These are phyloP conservation scores for Petrolisthes manimaculis DNA, from an alignment of 2,888 invertebrate species.

Conservation along the genomic window DNA sequence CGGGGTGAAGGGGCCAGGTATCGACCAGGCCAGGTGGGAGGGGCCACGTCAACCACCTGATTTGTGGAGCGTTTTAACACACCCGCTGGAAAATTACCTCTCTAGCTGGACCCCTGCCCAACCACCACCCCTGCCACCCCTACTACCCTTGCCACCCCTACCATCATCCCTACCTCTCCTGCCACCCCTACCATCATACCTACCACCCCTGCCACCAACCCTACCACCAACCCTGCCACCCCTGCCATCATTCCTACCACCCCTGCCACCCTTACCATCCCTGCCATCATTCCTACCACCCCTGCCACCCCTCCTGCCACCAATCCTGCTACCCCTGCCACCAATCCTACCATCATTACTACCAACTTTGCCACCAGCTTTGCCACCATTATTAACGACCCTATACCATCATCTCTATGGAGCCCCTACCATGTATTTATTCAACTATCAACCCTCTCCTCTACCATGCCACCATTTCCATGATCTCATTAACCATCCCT, in stretches of 20 bases:
- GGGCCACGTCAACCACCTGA: constrained; percentile 40
- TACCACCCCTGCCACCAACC: not conserved
- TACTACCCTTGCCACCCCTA: not conserved
- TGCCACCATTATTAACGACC: too few species aligned
- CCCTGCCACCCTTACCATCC: not conserved
- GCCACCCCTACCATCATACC: not conserved
- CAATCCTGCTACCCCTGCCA: not conserved
- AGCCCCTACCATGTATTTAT: too few species aligned
- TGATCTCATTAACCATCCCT: too few species aligned
- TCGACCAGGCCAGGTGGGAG: constrained; percentile 37
- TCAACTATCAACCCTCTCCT: not conserved
- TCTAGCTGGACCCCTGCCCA: too few species aligned
- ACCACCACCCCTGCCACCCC: not conserved
- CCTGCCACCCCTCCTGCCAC: not conserved
- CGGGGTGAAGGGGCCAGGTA: constrained; percentile 23
- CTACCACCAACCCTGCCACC: not conserved
- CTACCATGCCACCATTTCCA: not conserved
- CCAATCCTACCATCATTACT: not conserved
- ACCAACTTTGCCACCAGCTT: not conserved
- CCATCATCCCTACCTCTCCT: not conserved
- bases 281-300: not conserved
- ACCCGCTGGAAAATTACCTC: constrained; percentile 44
- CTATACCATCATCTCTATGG: too few species aligned
- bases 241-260: not conserved
- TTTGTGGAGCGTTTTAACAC: constrained; percentile 44